These are phyloP conservation scores for Pachyseris speciosa DNA, from an alignment of 64 coral and sea anemone species.

Conservation along the genomic window DNA sequence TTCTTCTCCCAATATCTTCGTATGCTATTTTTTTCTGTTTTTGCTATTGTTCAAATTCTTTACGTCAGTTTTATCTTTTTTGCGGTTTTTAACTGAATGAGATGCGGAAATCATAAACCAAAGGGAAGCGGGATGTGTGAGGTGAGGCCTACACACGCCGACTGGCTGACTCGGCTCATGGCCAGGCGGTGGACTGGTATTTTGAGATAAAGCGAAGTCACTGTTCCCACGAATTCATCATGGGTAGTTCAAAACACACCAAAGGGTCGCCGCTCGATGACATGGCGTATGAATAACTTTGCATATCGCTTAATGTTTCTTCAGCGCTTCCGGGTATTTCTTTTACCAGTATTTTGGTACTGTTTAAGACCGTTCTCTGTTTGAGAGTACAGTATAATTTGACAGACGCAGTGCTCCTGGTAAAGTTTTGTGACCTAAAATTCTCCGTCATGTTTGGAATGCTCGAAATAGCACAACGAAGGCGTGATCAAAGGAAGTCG, in stretches of 20 bases:
- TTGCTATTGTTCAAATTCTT: background rate
- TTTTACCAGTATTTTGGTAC: background rate
- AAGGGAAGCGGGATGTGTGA: background rate
- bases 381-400: background rate
- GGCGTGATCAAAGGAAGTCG: too few species aligned
- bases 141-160: background rate
- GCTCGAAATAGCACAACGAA: too few species aligned
- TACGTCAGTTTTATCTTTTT: background rate
- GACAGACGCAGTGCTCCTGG: too few species aligned
- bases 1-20: too few species aligned
- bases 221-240: too few species aligned
- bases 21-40: background rate
- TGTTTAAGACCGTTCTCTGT: background rate
- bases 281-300: too few species aligned
- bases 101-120: background rate
- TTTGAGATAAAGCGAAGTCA: too few species aligned
- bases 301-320: too few species aligned
- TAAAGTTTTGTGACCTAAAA: too few species aligned
- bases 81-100: background rate
- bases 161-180: background rate
- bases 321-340: background rate
- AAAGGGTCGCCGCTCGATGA: too few species aligned
- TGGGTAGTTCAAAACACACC: too few species aligned
- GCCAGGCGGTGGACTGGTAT: background rate
- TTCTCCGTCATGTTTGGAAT: too few species aligned